phyloP scores from a whole-genome alignment of 2,888 invertebrate genomes.

The Oscheius myriophilus region DNA sequence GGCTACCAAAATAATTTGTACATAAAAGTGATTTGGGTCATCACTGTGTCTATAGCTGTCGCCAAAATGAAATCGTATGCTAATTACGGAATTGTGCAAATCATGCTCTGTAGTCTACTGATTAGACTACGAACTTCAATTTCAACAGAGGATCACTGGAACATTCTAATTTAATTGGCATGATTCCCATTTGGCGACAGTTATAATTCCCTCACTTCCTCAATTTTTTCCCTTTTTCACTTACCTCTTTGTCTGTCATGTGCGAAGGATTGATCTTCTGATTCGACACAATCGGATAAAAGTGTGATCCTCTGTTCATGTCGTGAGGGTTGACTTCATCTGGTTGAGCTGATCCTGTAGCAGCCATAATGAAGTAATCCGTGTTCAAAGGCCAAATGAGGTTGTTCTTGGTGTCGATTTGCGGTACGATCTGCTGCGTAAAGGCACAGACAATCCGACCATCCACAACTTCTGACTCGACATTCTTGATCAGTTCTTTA shows the following conservation, averaged over 20 bases:
- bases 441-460: constrained; percentile 60
- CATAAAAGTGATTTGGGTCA: too few relatives aligned
- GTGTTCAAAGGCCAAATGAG: constrained; percentile 60
- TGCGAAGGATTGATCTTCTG: constrained; percentile 58
- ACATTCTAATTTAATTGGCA: too few relatives aligned
- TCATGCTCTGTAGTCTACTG: too few relatives aligned
- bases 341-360: constrained; percentile 67
- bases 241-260: constrained; percentile 37
- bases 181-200: too few relatives aligned
- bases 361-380: constrained; percentile 64
- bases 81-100: too few relatives aligned
- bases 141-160: too few relatives aligned
- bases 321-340: constrained; percentile 67
- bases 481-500: constrained; percentile 40
- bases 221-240: too few relatives aligned
- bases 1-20: too few relatives aligned
- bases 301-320: constrained; percentile 60
- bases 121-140: too few relatives aligned
- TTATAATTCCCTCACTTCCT: too few relatives aligned
- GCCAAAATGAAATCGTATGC: too few relatives aligned
- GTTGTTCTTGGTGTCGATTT: constrained; percentile 56
- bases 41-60: too few relatives aligned
- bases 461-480: constrained; percentile 58
- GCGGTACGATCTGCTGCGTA: constrained; percentile 62
- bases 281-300: constrained; percentile 62